Conservation (phyloP, 2,888 invertebrate genomes). For the Endotricha flammealis region DNA sequence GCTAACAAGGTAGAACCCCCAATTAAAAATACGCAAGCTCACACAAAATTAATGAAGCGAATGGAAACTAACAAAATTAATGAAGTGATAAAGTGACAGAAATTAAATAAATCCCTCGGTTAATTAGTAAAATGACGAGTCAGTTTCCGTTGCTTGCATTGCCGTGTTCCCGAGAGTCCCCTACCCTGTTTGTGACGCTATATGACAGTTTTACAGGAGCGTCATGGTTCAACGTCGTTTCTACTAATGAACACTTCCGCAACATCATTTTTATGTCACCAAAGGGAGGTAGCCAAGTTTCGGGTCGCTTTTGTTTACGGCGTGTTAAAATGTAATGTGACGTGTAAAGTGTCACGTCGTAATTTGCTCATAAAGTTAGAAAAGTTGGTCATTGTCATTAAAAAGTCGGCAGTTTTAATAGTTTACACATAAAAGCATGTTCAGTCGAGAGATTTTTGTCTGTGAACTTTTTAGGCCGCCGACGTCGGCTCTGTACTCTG, state of each 20-base stretch:
- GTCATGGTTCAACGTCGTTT: constrained; percentile 5
- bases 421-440: too few relatives aligned
- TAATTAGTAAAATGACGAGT: constrained; percentile 48
- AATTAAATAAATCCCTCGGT: constrained; percentile 32
- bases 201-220: constrained; percentile 10
- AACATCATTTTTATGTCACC: constrained; percentile 27
- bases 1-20: too few relatives aligned
- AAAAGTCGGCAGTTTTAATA: too few relatives aligned
- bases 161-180: constrained; percentile 3
- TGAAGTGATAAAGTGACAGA: constrained; percentile 14
- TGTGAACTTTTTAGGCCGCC: too few relatives aligned
- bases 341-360: too few relatives aligned
- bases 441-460: too few relatives aligned
- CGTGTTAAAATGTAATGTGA: constrained; percentile 29
- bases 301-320: constrained; percentile 12
- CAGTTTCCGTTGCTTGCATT: constrained; percentile 27
- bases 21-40: too few relatives aligned
- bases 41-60: too few relatives aligned
- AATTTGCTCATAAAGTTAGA: too few relatives aligned
- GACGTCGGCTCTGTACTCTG: too few relatives aligned
- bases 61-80: too few relatives aligned
- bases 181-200: constrained; percentile 6
- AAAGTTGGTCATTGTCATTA: too few relatives aligned
- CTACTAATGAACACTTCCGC: constrained; percentile 18
- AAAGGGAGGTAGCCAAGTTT: constrained; percentile 12